These are phyloP conservation scores for Drosophila repletoides DNA, from an alignment of 1,140 invertebrate genomes.

Conservation along the genomic window DNA sequence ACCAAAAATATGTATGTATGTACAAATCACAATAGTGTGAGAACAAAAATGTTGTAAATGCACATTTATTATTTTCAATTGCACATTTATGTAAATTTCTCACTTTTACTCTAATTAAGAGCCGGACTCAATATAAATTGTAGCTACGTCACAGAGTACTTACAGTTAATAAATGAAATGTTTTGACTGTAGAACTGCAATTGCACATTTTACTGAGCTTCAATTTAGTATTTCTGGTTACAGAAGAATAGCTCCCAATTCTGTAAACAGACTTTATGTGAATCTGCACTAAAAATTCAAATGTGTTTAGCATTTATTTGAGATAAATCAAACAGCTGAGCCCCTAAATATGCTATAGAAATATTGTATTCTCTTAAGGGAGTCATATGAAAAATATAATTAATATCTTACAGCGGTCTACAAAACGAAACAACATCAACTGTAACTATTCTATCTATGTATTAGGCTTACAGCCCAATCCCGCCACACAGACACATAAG, in stretches of 20 bases:
- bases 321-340: background rate
- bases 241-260: background rate
- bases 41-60: constrained; percentile 25
- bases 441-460: constrained; percentile 25
- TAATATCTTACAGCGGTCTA: constrained; percentile 20
- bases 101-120: too few relatives aligned
- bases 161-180: background rate
- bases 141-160: background rate
- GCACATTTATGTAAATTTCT: background rate
- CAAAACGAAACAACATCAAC: constrained; percentile 13
- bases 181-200: background rate
- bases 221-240: constrained; percentile 35
- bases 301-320: background rate
- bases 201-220: constrained; percentile 66
- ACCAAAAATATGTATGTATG: constrained; percentile 16
- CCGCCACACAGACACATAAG: constrained; percentile 63
- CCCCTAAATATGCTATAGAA: background rate
- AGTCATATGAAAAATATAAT: background rate
- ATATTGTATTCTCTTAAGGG: background rate
- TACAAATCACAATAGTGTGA: constrained; percentile 15
- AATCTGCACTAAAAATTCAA: constrained; percentile 10
- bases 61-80: background rate
- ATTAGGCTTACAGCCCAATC: constrained; percentile 28
- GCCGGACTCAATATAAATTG: background rate
- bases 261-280: background rate